Conservation (phyloP, 2,888 invertebrate species). For the Drosophila yooni region DNA sequence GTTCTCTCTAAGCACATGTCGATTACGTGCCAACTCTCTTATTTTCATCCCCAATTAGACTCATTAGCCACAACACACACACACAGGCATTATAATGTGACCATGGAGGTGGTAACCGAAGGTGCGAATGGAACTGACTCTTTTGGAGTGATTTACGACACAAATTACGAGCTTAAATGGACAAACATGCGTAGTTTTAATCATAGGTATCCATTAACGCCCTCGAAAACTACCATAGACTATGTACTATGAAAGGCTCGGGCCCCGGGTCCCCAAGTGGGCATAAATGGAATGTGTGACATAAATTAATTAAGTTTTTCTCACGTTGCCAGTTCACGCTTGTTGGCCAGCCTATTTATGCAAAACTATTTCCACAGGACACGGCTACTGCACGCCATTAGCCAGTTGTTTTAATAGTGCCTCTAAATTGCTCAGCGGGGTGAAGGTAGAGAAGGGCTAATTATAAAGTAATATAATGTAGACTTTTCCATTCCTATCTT, state of each 20-base stretch:
- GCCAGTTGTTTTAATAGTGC: constrained; percentile 1
- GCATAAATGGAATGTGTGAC: constrained; percentile 67
- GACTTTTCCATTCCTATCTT: neutral
- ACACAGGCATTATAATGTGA: constrained; percentile 50
- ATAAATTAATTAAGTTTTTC: constrained; percentile 79
- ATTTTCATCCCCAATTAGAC: constrained; percentile 76
- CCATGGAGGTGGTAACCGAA: constrained; percentile 27
- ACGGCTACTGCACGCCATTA: constrained; percentile 4
- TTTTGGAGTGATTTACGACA: constrained; percentile 74
- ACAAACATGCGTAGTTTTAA: constrained; percentile 79
- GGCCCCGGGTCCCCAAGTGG: constrained; percentile 51
- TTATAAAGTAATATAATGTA: constrained; percentile 2
- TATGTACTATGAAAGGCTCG: neutral
- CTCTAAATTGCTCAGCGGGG: constrained; percentile 31
- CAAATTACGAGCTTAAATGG: constrained; percentile 78
- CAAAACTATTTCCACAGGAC: constrained; percentile 59
- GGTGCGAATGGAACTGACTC: constrained; percentile 63
- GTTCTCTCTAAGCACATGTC: constrained; percentile 49
- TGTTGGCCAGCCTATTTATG: constrained; percentile 58
- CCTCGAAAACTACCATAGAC: constrained; percentile 32
- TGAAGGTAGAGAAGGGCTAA: constrained; percentile 9
- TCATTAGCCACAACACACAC: constrained; percentile 56
- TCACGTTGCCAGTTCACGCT: constrained; percentile 52
- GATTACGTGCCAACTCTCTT: constrained; percentile 48
- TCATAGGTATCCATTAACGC: constrained; percentile 70